Evolutionary conservation across 2,797 vertebrate species (phyloP).

Genomic region (Pantherophis alleghaniensis): DNA sequence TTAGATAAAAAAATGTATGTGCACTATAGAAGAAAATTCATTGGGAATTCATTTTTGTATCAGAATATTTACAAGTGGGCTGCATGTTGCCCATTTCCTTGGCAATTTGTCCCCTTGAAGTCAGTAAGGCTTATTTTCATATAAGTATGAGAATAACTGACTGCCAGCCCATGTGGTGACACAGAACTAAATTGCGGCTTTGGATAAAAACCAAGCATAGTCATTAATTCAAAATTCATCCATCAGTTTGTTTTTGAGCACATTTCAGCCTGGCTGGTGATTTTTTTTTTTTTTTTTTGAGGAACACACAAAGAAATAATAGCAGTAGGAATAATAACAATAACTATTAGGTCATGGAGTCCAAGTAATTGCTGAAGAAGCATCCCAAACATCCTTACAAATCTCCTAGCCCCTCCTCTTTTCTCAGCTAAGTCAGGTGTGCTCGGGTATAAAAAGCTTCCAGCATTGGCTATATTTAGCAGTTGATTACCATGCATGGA

Average conservation of each 20-base stretch:
- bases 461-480: constrained; percentile 26
- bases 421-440: constrained; percentile 17
- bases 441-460: neutral
- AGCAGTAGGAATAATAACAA: neutral
- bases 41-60: neutral
- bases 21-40: neutral
- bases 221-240: neutral
- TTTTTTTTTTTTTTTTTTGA: neutral
- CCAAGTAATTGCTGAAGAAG: constrained; percentile 5
- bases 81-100: neutral
- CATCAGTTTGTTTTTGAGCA: neutral
- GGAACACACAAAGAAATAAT: neutral
- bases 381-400: neutral
- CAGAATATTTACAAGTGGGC: neutral
- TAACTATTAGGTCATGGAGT: neutral
- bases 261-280: neutral
- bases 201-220: neutral
- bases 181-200: neutral
- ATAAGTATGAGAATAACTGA: neutral
- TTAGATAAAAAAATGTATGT: neutral
- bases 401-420: neutral
- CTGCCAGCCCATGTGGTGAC: neutral
- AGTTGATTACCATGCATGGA: constrained; percentile 26
- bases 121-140: neutral
- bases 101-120: neutral